A percentile compares a stretch with the other conserved stretches of the same genome.
Conservation (phyloP, 2,113 vertebrate species). For the Labeo rohita region DNA sequence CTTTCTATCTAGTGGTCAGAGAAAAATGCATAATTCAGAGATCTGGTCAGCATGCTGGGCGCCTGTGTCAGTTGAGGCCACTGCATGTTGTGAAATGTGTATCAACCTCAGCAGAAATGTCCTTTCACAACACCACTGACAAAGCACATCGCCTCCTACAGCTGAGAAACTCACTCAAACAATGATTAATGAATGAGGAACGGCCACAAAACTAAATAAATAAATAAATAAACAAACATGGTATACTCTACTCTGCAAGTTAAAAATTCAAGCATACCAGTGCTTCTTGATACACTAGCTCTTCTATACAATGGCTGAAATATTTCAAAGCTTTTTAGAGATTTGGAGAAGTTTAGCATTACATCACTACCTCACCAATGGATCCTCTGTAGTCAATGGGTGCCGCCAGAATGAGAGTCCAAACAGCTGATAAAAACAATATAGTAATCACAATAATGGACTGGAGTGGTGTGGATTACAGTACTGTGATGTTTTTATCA, state of each 20-base stretch:
- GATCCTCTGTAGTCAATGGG: background rate
- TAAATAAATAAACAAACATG: background rate
- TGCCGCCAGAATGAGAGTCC: background rate
- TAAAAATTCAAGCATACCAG: background rate
- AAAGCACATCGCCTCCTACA: background rate
- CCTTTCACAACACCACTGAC: conserved; percentile 18
- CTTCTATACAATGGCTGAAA: background rate
- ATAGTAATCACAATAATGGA: background rate
- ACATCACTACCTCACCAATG: background rate
- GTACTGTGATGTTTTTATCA: background rate
- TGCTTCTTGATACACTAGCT: background rate
- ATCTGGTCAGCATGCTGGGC: conserved; percentile 44
- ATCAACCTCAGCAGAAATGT: conserved; percentile 31
- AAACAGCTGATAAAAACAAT: background rate
- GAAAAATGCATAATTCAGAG: conserved; percentile 59
- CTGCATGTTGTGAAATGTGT: conserved; percentile 20
- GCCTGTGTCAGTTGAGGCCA: conserved; percentile 40
- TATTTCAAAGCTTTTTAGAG: background rate
- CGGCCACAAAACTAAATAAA: background rate
- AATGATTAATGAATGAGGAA: conserved; percentile 12
- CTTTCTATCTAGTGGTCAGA: conserved; percentile 32
- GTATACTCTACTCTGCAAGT: background rate
- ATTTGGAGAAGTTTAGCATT: background rate
- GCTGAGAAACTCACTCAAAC: conserved; percentile 9
- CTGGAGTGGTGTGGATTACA: background rate